A percentile compares a stretch with the other conserved stretches of the same genome.
phyloP scores from a whole-genome alignment of 2,113 vertebrate species.

The Ancistrus triradiatus region DNA sequence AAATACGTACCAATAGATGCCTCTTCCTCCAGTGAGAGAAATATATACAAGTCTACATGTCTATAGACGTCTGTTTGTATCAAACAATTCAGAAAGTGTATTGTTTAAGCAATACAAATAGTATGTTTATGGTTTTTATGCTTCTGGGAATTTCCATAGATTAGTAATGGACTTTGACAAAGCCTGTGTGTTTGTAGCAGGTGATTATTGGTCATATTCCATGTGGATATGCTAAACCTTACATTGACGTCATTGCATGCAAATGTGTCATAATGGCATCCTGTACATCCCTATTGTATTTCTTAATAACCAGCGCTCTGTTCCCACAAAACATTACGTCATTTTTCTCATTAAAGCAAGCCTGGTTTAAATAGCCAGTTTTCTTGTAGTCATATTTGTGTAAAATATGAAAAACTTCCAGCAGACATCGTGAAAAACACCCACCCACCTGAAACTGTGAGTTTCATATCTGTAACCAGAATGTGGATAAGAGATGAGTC shows the following conservation, averaged over 20 bases:
- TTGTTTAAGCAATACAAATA: too few relatives aligned
- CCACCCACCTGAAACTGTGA: background rate
- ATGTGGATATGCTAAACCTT: background rate
- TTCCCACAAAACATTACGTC: background rate
- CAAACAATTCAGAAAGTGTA: too few relatives aligned
- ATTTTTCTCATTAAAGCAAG: background rate
- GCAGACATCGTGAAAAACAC: background rate
- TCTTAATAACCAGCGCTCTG: background rate
- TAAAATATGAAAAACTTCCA: background rate
- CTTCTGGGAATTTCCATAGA: too few relatives aligned
- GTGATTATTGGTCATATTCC: too few relatives aligned
- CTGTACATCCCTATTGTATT: background rate
- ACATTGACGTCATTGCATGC: background rate
- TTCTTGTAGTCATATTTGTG: background rate
- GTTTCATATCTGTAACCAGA: constrained; percentile 17
- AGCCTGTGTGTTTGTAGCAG: background rate
- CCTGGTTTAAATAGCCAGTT: background rate
- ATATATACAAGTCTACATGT: too few relatives aligned
- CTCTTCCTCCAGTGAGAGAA: too few relatives aligned
- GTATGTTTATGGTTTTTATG: background rate
- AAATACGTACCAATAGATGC: too few relatives aligned
- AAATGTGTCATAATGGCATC: background rate
- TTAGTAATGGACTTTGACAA: too few relatives aligned
- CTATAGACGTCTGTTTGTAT: too few relatives aligned
- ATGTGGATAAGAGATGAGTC: constrained; percentile 11